Evolutionary conservation across 2,113 vertebrate genomes (phyloP).

Genomic region (Cathartes aura): DNA sequence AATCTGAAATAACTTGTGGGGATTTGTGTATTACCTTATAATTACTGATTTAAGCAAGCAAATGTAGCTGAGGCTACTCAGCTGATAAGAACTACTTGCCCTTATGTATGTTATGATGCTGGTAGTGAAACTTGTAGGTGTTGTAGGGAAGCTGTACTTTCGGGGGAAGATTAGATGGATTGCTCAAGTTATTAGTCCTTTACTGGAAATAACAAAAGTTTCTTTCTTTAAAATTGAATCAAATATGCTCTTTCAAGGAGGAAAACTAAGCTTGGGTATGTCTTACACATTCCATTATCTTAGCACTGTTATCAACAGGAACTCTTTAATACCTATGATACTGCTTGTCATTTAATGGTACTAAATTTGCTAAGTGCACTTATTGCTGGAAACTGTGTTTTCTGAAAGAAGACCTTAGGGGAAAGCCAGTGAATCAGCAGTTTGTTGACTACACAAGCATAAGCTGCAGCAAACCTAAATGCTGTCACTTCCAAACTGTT

Average conservation of each 20-base stretch:
- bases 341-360: background rate
- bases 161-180: background rate
- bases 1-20: background rate
- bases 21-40: background rate
- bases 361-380: background rate
- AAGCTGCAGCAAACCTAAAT: background rate
- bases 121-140: background rate
- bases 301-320: background rate
- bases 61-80: background rate
- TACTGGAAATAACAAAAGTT: background rate
- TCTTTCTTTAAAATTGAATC: background rate
- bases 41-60: background rate
- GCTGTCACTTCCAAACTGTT: background rate
- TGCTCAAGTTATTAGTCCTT: background rate
- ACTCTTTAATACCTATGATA: background rate
- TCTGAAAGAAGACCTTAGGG: background rate
- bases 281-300: background rate
- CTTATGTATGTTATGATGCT: background rate
- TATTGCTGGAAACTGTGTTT: background rate
- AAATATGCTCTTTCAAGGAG: background rate
- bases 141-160: background rate
- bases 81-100: background rate
- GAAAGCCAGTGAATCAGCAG: constrained; percentile 6
- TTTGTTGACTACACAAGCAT: background rate
- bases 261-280: background rate